These are phyloP conservation scores for Gymnosoma rotundatum DNA, from an alignment of 2,888 invertebrate genomes.

Conservation along the genomic window DNA sequence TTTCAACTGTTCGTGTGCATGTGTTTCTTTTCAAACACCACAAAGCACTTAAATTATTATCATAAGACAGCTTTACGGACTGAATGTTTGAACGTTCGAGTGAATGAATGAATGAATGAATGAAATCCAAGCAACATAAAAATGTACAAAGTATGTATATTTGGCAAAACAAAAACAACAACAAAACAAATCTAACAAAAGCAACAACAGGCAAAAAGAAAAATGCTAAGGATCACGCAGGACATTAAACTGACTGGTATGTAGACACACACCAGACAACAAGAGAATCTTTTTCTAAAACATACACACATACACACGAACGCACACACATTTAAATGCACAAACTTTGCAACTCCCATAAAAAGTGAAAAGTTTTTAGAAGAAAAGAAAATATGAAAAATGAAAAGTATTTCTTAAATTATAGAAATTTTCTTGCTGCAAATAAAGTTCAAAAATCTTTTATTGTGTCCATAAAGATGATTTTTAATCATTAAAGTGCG, in stretches of 20 bases:
- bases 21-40: slow-evolving; percentile 41
- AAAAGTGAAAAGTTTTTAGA: slow-evolving; percentile 36
- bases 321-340: neutral
- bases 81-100: slow-evolving; percentile 26
- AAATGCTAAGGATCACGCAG: slow-evolving; percentile 62
- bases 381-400: too few species aligned
- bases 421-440: slow-evolving; percentile 23
- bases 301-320: neutral
- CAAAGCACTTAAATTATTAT: slow-evolving; percentile 65
- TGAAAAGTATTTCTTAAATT: slow-evolving; percentile 25
- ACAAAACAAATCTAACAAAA: slow-evolving; percentile 3
- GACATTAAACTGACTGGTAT: slow-evolving; percentile 66
- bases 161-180: slow-evolving; percentile 17
- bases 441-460: slow-evolving; percentile 45
- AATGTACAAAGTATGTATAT: slow-evolving; percentile 18
- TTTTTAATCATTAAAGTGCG: slow-evolving; percentile 3
- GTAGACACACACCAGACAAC: slow-evolving; percentile 55
- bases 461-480: neutral
- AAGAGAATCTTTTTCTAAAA: slow-evolving; percentile 15
- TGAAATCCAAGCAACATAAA: slow-evolving; percentile 15
- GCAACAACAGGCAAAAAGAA: slow-evolving; percentile 35
- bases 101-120: slow-evolving; percentile 11
- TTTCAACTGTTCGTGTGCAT: slow-evolving; percentile 3
- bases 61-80: slow-evolving; percentile 38
- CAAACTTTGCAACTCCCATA: slow-evolving; percentile 25